Conservation (phyloP, 2,888 invertebrate species). For the Meta bourneti region DNA sequence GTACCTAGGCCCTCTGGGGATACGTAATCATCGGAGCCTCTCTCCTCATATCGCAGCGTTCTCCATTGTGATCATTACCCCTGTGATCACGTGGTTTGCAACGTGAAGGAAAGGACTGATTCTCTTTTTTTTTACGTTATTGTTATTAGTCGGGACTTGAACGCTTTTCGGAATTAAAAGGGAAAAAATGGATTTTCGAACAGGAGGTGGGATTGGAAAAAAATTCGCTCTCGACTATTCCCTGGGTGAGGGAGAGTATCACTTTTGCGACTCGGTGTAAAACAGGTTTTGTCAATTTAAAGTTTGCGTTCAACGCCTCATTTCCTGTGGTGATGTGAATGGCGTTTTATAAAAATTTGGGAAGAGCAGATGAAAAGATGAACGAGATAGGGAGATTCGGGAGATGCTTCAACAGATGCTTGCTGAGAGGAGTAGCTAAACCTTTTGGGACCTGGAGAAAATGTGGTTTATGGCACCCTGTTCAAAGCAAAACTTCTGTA, state of each 20-base stretch:
- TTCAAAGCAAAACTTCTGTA: too few relatives aligned
- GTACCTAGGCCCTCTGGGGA: conserved; percentile 39
- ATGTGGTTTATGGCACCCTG: too few relatives aligned
- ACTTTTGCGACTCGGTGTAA: not conserved
- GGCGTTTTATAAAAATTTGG: not conserved
- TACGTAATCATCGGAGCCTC: conserved; percentile 44
- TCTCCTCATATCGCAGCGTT: conserved; percentile 15
- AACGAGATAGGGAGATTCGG: not conserved
- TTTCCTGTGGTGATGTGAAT: not conserved
- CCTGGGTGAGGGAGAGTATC: not conserved
- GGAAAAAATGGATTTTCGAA: not conserved
- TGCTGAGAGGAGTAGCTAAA: too few relatives aligned
- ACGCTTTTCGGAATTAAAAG: not conserved
- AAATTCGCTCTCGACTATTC: not conserved
- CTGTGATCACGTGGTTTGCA: conserved; percentile 28
- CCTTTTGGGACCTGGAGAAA: too few relatives aligned
- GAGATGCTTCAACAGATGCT: not conserved
- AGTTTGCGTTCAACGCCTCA: not conserved
- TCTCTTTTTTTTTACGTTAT: not conserved
- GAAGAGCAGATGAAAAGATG: not conserved
- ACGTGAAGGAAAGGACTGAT: not conserved
- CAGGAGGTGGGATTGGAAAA: not conserved
- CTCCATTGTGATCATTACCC: conserved; percentile 45
- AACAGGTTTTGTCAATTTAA: not conserved
- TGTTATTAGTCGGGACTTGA: not conserved